Conservation (phyloP, 2,797 vertebrate genomes). For the Gallinago solitaria region DNA sequence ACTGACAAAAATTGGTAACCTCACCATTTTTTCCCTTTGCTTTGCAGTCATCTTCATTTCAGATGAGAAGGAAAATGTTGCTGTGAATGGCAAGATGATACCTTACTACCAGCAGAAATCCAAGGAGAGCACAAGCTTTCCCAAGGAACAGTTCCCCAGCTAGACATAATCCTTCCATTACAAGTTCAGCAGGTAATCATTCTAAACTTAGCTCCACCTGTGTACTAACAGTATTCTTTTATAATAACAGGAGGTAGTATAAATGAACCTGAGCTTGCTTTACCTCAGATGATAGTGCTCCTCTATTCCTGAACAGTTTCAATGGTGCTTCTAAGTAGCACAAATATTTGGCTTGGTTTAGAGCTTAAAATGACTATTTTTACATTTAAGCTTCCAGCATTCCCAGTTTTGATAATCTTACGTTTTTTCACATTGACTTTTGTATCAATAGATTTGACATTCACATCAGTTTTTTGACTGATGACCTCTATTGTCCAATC, state of each 20-base stretch:
- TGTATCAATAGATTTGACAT: conserved; percentile 12
- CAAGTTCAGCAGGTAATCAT: background rate
- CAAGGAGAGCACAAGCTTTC: background rate
- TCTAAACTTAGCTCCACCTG: background rate
- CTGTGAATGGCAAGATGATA: background rate
- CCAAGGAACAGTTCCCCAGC: background rate
- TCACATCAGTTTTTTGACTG: background rate
- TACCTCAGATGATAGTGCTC: background rate
- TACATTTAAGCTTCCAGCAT: conserved; percentile 9
- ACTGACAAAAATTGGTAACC: background rate
- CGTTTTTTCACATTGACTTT: background rate
- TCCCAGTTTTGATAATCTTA: background rate
- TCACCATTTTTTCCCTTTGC: background rate
- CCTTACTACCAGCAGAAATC: background rate
- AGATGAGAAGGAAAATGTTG: background rate
- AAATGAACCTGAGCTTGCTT: background rate
- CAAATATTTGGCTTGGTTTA: background rate
- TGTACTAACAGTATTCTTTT: background rate
- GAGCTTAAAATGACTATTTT: background rate
- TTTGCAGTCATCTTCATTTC: background rate
- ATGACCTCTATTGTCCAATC: background rate
- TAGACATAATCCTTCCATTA: background rate
- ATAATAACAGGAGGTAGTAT: background rate
- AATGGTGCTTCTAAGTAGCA: background rate
- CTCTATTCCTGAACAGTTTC: background rate